These are phyloP conservation scores for Eumaeus atala DNA, from an alignment of 1,140 invertebrate genomes.

Conservation along the genomic window DNA sequence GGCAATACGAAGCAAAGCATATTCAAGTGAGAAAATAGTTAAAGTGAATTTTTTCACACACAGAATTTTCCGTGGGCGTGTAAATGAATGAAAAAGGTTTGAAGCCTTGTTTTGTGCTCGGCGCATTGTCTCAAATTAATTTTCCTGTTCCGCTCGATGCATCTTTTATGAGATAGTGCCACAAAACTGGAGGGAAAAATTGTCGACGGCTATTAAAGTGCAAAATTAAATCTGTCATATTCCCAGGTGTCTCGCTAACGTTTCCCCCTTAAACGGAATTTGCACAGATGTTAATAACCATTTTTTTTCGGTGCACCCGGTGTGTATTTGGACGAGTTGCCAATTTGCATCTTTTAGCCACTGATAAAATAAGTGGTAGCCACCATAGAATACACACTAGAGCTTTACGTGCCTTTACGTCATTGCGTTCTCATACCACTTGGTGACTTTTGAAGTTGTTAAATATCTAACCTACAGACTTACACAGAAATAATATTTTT, in stretches of 20 bases:
- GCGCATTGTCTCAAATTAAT: slow-evolving; percentile 61
- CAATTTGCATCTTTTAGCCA: slow-evolving; percentile 6
- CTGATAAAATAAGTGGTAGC: background rate
- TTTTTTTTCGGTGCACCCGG: background rate
- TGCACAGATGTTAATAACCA: slow-evolving; percentile 10
- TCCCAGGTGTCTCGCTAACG: slow-evolving; percentile 15
- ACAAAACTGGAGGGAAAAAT: slow-evolving; percentile 43
- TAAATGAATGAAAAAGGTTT: slow-evolving; percentile 28
- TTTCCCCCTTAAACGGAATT: slow-evolving; percentile 2
- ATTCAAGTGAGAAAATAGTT: slow-evolving; percentile 13
- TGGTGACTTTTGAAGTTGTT: too few relatives aligned
- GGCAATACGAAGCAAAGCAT: too few relatives aligned
- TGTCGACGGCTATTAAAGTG: slow-evolving; percentile 31
- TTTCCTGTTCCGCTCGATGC: slow-evolving; percentile 59
- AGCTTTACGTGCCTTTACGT: too few relatives aligned
- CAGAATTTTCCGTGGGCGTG: slow-evolving; percentile 20
- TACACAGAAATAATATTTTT: too few relatives aligned
- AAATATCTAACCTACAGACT: too few relatives aligned
- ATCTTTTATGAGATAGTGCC: slow-evolving; percentile 65
- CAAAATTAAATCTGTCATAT: slow-evolving; percentile 36
- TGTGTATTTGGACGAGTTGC: background rate
- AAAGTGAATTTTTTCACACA: slow-evolving; percentile 14
- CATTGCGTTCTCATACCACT: too few relatives aligned
- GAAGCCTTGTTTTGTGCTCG: slow-evolving; percentile 35
- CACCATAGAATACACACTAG: too few relatives aligned